Base-by-base conservation (phyloP, 2,888 invertebrate genomes). In the Nysson spinosus region DNA sequence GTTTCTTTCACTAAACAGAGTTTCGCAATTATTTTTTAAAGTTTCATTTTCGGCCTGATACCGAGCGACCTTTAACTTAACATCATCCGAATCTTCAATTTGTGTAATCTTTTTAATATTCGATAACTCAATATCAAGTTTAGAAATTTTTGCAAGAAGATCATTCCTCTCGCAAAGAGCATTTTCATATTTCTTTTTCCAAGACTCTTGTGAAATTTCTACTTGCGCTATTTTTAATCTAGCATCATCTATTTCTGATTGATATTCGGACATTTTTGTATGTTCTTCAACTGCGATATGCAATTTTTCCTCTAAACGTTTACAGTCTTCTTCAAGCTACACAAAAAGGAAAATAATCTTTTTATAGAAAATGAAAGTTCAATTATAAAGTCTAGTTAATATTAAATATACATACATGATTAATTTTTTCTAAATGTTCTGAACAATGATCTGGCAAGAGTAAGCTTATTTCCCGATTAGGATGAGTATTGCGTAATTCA, bases 351-450 rank as follows among this genome's bases (percentile, higher is more conserved):
- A 34, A 26, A 34, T 17, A 43, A 37, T 5, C 4, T 40, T 34
- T 4, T 0, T 9, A 19, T 5, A 14, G 30, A 12, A 6, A 26
- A 22, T 20, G 42, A 11, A 24, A 37, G 3, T n/a, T n/a, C n/a
- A n/a, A n/a, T 22, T n/a, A 16, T 9, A 35, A 28, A 20, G 16
- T 20, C 24, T 6, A 34, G 16, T 22, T 20, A 17, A 12, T 30
- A 9, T 46, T 24, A 19, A 37, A 47, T 42, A 28, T 24, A 66
- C 43, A 14, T 76, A 83, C 83, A 69, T 81, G 81, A 20, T 78
- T 77, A 52, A 85, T 85, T 74, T 84, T 84, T 35, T 84, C 80
- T 47, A 80, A 69, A 72, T 85, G 85, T 57, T 85, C 83, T 1
- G 82, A 79, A 61, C 85, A 85, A 64, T 84, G 79, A 56, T 84